Conservation (phyloP, 2,888 invertebrate species). For the Sphecodes monilicornis region DNA sequence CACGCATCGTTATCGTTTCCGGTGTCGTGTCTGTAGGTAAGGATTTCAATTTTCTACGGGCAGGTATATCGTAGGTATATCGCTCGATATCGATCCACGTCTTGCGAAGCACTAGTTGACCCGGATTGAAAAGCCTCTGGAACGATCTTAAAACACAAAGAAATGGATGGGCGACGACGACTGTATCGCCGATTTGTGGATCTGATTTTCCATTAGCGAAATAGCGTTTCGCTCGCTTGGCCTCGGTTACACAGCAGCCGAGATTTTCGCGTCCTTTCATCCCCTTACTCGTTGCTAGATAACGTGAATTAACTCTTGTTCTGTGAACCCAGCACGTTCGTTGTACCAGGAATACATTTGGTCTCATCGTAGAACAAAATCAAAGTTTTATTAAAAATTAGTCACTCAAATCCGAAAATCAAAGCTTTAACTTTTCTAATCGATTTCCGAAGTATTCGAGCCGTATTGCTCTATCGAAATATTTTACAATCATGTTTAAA, state of each 20-base stretch:
- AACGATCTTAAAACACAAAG: conserved; percentile 63
- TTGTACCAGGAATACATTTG: background rate
- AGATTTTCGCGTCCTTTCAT: background rate
- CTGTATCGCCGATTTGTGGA: conserved; percentile 62
- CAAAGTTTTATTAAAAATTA: background rate
- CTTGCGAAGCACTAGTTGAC: conserved; percentile 31
- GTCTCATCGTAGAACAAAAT: background rate
- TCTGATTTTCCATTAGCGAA: conserved; percentile 67
- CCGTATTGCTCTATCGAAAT: no score
- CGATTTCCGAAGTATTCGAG: no score
- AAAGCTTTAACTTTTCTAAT: no score
- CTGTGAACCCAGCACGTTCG: background rate
- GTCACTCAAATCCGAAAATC: no score
- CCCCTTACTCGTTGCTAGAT: background rate
- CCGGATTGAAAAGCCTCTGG: conserved; percentile 57
- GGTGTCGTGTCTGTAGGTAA: conserved; percentile 57
- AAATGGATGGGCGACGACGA: conserved; percentile 28
- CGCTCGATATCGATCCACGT: conserved; percentile 60
- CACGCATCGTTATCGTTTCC: conserved; percentile 24
- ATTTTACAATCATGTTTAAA: no score
- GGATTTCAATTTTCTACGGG: conserved; percentile 64
- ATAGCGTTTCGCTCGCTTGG: conserved; percentile 54
- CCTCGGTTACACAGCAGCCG: background rate
- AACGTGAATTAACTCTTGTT: background rate
- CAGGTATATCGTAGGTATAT: conserved; percentile 15